Evolutionary conservation across 2,888 invertebrate species (phyloP).

Genomic region (Tetragnatha montana): DNA sequence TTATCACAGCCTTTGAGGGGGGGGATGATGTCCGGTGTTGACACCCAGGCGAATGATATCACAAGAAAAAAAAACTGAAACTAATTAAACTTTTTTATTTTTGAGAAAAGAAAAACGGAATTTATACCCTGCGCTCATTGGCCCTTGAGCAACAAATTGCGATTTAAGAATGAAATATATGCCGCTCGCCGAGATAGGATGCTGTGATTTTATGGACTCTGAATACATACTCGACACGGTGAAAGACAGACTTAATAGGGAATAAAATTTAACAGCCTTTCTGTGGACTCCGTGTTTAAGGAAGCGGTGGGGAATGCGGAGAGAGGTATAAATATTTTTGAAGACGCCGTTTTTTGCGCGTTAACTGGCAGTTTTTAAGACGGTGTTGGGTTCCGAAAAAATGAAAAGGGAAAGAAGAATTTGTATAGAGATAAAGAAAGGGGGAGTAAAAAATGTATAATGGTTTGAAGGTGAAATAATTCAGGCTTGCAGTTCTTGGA

Average conservation of each 20-base stretch:
- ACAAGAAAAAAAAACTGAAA: neutral
- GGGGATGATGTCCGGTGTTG: neutral
- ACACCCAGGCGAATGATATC: neutral
- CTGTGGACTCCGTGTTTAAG: constrained; percentile 1
- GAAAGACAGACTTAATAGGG: constrained; percentile 13
- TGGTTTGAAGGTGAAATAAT: no score
- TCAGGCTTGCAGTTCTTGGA: no score
- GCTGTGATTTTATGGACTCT: constrained; percentile 39
- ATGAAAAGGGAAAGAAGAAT: no score
- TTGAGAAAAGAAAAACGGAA: neutral
- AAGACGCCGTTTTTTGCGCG: neutral
- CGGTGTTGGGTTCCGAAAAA: no score
- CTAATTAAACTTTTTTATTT: constrained; percentile 13
- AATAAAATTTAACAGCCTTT: constrained; percentile 33
- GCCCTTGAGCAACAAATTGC: constrained; percentile 28
- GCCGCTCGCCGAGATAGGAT: constrained; percentile 6
- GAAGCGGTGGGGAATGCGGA: neutral
- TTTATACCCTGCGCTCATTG: constrained; percentile 18
- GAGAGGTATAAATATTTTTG: neutral
- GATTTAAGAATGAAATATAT: constrained; percentile 37
- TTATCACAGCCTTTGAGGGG: neutral
- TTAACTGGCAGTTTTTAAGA: neutral
- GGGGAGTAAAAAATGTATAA: no score
- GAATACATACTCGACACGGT: constrained; percentile 15
- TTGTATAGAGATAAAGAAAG: no score